Percentiles rank a stretch among this genome's conserved stretches.
Conservation (phyloP, 2,888 invertebrate genomes). For the Fragum sueziense region DNA sequence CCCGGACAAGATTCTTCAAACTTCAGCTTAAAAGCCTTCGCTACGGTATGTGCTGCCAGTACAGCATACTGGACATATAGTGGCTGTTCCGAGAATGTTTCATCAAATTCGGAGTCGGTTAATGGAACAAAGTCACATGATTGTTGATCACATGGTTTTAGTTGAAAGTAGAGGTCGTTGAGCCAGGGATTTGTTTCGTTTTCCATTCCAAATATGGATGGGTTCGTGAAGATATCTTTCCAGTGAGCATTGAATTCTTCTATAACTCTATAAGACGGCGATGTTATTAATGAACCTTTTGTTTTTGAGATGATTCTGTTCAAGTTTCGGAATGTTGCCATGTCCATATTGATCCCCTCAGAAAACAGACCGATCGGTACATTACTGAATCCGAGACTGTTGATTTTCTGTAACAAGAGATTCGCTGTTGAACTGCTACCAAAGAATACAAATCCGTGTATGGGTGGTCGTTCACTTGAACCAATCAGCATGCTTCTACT, state of each 20-base stretch:
- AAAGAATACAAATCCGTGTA: slow-evolving; percentile 36
- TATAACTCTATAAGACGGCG: slow-evolving; percentile 36
- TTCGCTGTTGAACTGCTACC: slow-evolving; percentile 23
- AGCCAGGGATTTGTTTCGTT: slow-evolving; percentile 36
- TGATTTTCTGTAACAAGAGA: slow-evolving; percentile 22
- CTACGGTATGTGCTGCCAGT: slow-evolving; percentile 44
- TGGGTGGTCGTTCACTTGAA: not conserved
- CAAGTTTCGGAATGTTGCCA: slow-evolving; percentile 6
- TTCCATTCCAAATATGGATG: slow-evolving; percentile 22
- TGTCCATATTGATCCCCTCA: slow-evolving; percentile 31
- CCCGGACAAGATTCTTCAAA: slow-evolving; percentile 3
- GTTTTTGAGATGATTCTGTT: slow-evolving; percentile 11
- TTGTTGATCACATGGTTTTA: not conserved
- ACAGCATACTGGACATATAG: slow-evolving; percentile 56
- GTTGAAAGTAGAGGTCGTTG: not conserved
- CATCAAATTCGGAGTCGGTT: slow-evolving; percentile 3
- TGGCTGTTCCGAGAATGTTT: slow-evolving; percentile 23
- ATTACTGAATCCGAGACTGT: slow-evolving; percentile 6
- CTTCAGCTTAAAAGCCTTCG: slow-evolving; percentile 37
- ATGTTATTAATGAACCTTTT: slow-evolving; percentile 26
- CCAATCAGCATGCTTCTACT: slow-evolving; percentile 25
- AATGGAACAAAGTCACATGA: slow-evolving; percentile 25
- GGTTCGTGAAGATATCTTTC: slow-evolving; percentile 40
- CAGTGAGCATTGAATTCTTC: slow-evolving; percentile 41
- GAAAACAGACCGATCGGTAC: slow-evolving; percentile 36